These are phyloP conservation scores for Sinhomidia bicolor DNA, from an alignment of 2,888 invertebrate species.

Conservation along the genomic window DNA sequence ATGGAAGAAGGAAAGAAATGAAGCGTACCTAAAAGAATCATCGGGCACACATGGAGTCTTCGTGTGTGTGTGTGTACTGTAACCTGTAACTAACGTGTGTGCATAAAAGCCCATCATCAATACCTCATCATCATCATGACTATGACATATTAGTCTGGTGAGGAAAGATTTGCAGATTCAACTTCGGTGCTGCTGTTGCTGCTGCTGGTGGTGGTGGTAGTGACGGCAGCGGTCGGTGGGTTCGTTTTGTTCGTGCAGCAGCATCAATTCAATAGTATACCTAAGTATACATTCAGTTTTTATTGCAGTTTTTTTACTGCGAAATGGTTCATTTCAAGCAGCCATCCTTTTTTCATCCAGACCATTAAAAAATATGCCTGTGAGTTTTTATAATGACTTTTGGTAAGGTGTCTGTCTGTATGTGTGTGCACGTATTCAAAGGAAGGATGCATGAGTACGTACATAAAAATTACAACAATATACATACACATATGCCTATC, in stretches of 20 bases:
- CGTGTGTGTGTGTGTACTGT: slow-evolving; percentile 24
- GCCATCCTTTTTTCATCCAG: slow-evolving; percentile 47
- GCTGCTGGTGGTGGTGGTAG: background rate
- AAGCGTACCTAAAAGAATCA: slow-evolving; percentile 44
- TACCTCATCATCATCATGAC: slow-evolving; percentile 50
- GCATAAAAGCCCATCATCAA: slow-evolving; percentile 47
- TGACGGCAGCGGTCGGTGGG: background rate
- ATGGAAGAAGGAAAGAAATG: slow-evolving; percentile 47
- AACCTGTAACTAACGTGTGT: slow-evolving; percentile 31
- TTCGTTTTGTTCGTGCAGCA: no score
- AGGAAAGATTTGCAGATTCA: background rate
- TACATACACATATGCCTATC: background rate
- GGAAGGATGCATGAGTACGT: slow-evolving; percentile 33
- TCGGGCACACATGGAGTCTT: background rate
- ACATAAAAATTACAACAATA: background rate
- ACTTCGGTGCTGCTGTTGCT: background rate
- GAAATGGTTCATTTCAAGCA: slow-evolving; percentile 25
- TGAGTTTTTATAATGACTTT: slow-evolving; percentile 52
- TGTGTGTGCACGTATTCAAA: background rate
- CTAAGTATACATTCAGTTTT: slow-evolving; percentile 31
- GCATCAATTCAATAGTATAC: slow-evolving; percentile 35
- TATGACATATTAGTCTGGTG: slow-evolving; percentile 48
- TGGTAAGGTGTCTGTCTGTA: background rate
- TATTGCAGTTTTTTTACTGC: slow-evolving; percentile 40
- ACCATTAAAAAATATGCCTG: slow-evolving; percentile 48